phyloP scores from a whole-genome alignment of 2,888 invertebrate species.

The Lycophotia porphyrea region DNA sequence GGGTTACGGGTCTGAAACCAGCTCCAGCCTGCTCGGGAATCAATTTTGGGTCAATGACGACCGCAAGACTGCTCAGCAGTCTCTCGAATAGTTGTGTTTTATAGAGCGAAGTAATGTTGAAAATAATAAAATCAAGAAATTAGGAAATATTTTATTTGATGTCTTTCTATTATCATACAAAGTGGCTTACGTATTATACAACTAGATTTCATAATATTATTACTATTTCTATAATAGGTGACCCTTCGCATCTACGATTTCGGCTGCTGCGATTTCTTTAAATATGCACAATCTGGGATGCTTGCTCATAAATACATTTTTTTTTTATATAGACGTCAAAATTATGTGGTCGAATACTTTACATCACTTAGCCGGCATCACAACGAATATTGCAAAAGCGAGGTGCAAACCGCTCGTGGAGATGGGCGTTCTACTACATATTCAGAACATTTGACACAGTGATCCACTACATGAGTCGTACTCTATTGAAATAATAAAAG shows the following conservation, averaged over 20 bases:
- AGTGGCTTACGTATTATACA: constrained; percentile 86
- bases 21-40: too few species aligned
- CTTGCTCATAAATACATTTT: background rate
- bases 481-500: constrained; percentile 67
- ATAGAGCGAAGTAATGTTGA: background rate
- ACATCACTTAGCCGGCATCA: constrained; percentile 19
- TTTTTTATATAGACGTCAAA: constrained; percentile 26
- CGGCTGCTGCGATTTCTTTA: constrained; percentile 31
- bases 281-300: constrained; percentile 12
- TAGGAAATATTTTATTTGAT: constrained; percentile 83
- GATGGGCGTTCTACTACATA: constrained; percentile 54
- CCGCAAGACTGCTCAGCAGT: background rate
- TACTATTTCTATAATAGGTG: constrained; percentile 68
- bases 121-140: constrained; percentile 56
- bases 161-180: constrained; percentile 89
- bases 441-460: constrained; percentile 85
- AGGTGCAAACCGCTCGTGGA: constrained; percentile 28
- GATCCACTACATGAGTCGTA: constrained; percentile 72
- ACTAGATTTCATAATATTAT: constrained; percentile 67
- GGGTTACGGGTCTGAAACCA: too few species aligned
- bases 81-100: background rate
- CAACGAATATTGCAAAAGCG: constrained; percentile 19
- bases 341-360: constrained; percentile 33
- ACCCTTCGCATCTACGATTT: constrained; percentile 46
- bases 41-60: background rate